Evolutionary conservation across 2,888 invertebrate species (phyloP).

Genomic region (Cephus spinipes): DNA sequence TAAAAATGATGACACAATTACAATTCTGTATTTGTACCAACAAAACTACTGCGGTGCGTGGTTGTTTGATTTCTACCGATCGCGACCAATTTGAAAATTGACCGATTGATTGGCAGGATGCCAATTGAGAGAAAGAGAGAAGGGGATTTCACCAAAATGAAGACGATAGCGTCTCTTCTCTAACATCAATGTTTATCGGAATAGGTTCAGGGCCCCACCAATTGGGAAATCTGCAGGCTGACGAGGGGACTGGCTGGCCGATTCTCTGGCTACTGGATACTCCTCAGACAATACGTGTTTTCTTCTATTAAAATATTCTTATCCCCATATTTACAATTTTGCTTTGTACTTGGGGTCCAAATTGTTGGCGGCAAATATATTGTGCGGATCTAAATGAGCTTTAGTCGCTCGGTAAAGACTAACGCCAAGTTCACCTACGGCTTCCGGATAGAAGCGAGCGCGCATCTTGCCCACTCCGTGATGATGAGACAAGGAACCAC

Average conservation of each 20-base stretch:
- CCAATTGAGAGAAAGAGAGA: neutral
- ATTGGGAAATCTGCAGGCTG: neutral
- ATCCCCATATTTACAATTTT: slow-evolving; percentile 29
- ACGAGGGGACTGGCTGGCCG: neutral
- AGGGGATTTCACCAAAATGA: neutral
- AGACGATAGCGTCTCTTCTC: neutral
- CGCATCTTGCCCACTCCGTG: slow-evolving; percentile 96
- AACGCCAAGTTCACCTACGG: slow-evolving; percentile 86
- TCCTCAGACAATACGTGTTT: neutral
- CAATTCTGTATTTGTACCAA: slow-evolving; percentile 56
- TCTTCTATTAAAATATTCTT: neutral
- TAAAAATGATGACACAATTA: slow-evolving; percentile 56
- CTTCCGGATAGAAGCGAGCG: slow-evolving; percentile 85
- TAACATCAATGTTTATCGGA: neutral
- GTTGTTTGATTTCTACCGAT: neutral
- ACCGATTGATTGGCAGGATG: neutral
- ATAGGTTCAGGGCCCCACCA: neutral
- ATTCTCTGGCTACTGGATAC: neutral
- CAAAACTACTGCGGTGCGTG: slow-evolving; percentile 1
- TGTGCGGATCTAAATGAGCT: slow-evolving; percentile 89
- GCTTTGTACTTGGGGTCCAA: slow-evolving; percentile 63
- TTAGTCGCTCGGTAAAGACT: slow-evolving; percentile 86
- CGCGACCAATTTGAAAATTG: neutral
- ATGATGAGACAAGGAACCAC: slow-evolving; percentile 95
- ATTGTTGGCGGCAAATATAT: slow-evolving; percentile 93